Conservation (phyloP, 2,797 vertebrate species). For the Cercopithecus diana region DNA sequence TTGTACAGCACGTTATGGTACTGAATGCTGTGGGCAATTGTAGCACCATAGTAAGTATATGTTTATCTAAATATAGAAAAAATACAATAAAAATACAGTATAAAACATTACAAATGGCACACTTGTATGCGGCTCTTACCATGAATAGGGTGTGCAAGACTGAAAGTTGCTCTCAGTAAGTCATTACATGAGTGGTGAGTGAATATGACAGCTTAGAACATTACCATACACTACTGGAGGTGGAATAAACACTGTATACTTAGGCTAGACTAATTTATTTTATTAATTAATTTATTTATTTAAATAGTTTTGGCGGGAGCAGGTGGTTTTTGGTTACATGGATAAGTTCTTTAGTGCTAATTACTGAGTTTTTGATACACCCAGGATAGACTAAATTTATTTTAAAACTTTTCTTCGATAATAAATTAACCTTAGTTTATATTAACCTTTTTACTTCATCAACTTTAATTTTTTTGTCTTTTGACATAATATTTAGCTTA, state of each 20-base stretch:
- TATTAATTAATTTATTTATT: too few species aligned
- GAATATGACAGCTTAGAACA: neutral
- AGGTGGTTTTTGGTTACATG: too few species aligned
- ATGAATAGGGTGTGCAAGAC: neutral
- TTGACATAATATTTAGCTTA: neutral
- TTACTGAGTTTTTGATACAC: too few species aligned
- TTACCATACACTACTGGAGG: rapidly evolving
- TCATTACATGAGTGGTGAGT: too few species aligned
- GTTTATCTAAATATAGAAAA: neutral
- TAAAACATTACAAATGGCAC: neutral
- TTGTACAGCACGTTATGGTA: too few species aligned
- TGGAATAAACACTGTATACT: neutral
- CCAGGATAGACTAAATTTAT: too few species aligned
- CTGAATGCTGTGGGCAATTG: neutral
- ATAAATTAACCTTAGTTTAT: neutral
- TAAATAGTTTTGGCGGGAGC: too few species aligned
- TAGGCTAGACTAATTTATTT: neutral
- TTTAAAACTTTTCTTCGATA: neutral
- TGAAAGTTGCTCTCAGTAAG: neutral
- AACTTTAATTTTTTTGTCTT: neutral
- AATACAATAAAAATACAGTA: neutral
- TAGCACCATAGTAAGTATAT: neutral
- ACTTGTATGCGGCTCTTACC: neutral
- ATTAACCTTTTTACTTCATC: neutral
- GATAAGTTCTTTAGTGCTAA: too few species aligned